Evolutionary conservation across 2,888 invertebrate genomes (phyloP), one percentile per base, ranked within the genome.

Genomic region (Cloeon dipterum): DNA sequence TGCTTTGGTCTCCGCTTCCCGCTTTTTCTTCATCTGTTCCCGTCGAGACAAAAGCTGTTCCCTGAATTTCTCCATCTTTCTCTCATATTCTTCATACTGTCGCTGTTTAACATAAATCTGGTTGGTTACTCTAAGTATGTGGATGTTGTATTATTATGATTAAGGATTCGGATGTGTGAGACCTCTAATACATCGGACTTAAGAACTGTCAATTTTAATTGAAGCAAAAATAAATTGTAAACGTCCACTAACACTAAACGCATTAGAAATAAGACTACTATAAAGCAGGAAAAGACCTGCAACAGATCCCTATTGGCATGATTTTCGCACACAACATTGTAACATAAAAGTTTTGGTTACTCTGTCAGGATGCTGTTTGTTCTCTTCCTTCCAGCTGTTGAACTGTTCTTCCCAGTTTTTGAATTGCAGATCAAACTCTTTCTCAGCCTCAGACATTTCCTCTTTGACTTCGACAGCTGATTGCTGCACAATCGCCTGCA

Each of bases 321-420:
- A 25, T 13, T 25, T 2, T 25, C 13, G 25, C 25, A 25, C 13
- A 25, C n/a, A 25, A 25, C n/a, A 3, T 11, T 25, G 26, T 3
- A n/a, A 25, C 10, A 2, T 29, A 33, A 5, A 16, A 33, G 14
- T 20, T 13, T 20, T 2, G 13, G 13, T 46, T 56, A 74, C 72
- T 55, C 77, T 81, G 53, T 89, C 86, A 1, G 89, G 89, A 60
- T 89, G 88, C 55, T 83, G 79, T 23, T 74, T 75, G 60, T 91
- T 91, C 50, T 86, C 81, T 42, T 72, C 70, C 52, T 81, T 82
- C 91, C 91, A 91, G 47, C 77, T 77, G 48, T 78, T 74, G 54
- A 88, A 89, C 53, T 89, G 82, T 45, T 78, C 70, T 56, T 88
- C 86, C 89, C 89, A 91, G 50, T 82, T 75, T 48, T 72, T 68